Percentiles rank a stretch among this genome's conserved stretches.
Evolutionary conservation across 2,113 vertebrate species (phyloP).

Genomic region (Callocephalon fimbriatum): DNA sequence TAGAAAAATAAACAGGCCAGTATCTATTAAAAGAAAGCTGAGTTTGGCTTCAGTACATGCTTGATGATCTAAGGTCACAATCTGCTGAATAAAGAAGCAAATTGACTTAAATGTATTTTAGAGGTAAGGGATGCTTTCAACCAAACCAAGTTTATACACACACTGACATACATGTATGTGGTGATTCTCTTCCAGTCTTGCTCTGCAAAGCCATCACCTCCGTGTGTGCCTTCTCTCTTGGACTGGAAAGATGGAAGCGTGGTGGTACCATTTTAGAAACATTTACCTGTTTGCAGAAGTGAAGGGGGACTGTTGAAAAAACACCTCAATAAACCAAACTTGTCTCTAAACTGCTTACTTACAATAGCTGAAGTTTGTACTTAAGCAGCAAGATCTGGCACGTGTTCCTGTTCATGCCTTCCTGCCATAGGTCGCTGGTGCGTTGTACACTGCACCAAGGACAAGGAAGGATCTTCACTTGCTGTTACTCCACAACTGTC

Average conservation of each 20-base stretch:
- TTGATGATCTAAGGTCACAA: background rate
- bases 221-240: background rate
- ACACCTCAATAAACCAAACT: background rate
- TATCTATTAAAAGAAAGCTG: background rate
- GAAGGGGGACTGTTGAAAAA: background rate
- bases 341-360: background rate
- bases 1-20: background rate
- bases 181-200: background rate
- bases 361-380: background rate
- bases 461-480: background rate
- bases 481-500: background rate
- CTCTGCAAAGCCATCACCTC: background rate
- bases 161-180: accelerated
- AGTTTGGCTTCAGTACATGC: background rate
- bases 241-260: background rate
- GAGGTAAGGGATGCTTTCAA: background rate
- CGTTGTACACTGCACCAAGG: background rate
- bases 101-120: background rate
- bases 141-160: too few species aligned
- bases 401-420: background rate
- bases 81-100: background rate
- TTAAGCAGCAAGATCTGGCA: background rate
- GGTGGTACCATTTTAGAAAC: background rate
- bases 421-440: background rate
- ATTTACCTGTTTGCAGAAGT: accelerated